phyloP scores from a whole-genome alignment of 2,113 vertebrate genomes.

The Poecilia latipinna region DNA sequence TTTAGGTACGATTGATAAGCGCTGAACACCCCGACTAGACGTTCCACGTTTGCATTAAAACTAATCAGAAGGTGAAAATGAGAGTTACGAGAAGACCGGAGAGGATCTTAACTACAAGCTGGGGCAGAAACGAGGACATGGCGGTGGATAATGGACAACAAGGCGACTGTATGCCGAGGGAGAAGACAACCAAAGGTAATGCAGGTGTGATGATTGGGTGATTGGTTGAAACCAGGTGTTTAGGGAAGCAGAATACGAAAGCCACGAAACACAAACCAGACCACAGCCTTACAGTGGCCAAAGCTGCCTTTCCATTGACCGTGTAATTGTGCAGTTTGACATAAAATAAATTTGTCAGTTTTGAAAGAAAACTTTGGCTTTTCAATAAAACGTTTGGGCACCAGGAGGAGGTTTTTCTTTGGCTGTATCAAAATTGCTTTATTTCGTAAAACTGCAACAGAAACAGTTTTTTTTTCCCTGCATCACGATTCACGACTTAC shows the following conservation, averaged over 20 bases:
- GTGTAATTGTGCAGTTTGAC: too few relatives aligned
- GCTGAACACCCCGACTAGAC: neutral
- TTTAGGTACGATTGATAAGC: neutral
- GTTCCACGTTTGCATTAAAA: neutral
- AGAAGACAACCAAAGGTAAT: neutral
- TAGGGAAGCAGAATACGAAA: neutral
- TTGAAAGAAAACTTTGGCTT: too few relatives aligned
- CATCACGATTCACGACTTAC: too few relatives aligned
- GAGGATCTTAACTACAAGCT: neutral
- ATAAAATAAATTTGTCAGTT: too few relatives aligned
- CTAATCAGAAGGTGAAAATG: neutral
- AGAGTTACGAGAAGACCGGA: neutral
- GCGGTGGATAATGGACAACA: neutral
- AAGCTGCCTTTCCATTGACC: too few relatives aligned
- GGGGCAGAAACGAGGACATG: neutral
- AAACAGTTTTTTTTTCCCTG: too few relatives aligned
- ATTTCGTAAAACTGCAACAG: too few relatives aligned
- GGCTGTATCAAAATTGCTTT: too few relatives aligned
- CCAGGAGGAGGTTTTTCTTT: too few relatives aligned
- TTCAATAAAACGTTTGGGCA: too few relatives aligned
- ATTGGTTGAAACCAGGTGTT: neutral
- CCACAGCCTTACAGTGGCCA: neutral
- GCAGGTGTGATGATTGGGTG: neutral
- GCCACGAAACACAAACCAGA: neutral
- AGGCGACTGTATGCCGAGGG: neutral